Conservation (phyloP, 1,140 invertebrate genomes). For the Leptinotarsa undecemlineata region DNA sequence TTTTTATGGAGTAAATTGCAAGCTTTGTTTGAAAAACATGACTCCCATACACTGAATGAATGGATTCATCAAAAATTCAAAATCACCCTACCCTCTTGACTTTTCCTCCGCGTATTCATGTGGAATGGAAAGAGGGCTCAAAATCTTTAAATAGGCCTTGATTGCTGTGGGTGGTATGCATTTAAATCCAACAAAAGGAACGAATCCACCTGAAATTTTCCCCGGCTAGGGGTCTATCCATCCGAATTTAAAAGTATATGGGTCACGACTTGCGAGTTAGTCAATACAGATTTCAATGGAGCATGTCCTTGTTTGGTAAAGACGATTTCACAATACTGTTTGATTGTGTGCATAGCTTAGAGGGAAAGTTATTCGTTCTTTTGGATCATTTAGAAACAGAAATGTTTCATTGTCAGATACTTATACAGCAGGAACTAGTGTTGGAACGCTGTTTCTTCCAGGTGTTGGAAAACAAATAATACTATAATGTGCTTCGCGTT, state of each 20-base stretch:
- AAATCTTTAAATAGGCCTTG: not conserved
- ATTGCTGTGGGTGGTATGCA: not conserved
- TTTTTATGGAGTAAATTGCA: conserved; percentile 16
- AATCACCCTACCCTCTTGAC: conserved; percentile 20
- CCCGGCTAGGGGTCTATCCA: not conserved
- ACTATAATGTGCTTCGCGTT: no score
- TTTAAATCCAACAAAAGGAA: not conserved
- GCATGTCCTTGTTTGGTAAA: no score
- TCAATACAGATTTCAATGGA: no score
- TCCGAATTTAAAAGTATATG: not conserved
- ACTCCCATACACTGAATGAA: conserved; percentile 11
- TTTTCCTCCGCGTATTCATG: conserved; percentile 18
- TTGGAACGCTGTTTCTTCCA: no score
- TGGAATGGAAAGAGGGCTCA: conserved; percentile 4
- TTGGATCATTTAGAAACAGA: no score
- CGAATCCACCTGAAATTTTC: not conserved
- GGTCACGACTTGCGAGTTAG: not conserved
- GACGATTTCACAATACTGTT: no score
- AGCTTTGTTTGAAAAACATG: conserved; percentile 19
- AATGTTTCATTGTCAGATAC: no score
- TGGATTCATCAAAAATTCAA: conserved; percentile 16
- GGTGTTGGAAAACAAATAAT: no score
- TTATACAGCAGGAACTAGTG: no score
- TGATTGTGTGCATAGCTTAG: no score
- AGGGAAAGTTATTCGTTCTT: no score